Conservation (phyloP, 2,797 vertebrate genomes). For the Labroides dimidiatus region DNA sequence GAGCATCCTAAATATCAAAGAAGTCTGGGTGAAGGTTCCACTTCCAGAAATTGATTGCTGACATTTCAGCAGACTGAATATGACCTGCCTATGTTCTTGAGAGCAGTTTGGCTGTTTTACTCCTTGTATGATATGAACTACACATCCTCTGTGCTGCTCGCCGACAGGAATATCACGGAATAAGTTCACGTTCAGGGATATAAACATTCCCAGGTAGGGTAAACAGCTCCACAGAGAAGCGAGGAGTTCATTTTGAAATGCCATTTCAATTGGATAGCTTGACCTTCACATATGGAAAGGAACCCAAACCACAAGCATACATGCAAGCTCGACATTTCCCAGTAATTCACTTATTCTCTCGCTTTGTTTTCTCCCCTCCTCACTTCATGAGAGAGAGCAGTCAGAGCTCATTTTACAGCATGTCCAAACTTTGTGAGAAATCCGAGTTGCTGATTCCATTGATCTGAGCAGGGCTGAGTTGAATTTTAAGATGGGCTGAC, state of each 20-base stretch:
- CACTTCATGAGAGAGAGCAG: slow-evolving; percentile 40
- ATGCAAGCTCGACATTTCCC: slow-evolving; percentile 42
- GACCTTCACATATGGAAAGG: slow-evolving; percentile 46
- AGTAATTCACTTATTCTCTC: slow-evolving; percentile 39
- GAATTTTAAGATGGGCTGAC: slow-evolving; percentile 62
- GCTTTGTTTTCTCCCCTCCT: slow-evolving; percentile 22
- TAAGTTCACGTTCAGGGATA: slow-evolving; percentile 70
- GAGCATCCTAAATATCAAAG: slow-evolving; percentile 8
- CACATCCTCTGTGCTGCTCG: slow-evolving; percentile 52
- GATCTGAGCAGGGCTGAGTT: slow-evolving; percentile 60
- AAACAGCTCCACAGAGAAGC: slow-evolving; percentile 51
- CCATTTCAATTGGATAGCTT: slow-evolving; percentile 32
- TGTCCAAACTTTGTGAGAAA: slow-evolving; percentile 69
- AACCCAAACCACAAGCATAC: slow-evolving; percentile 42
- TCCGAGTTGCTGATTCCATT: slow-evolving; percentile 60
- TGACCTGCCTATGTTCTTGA: slow-evolving; percentile 29
- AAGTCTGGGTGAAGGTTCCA: background rate
- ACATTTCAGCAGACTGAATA: slow-evolving; percentile 59
- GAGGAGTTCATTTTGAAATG: slow-evolving; percentile 41
- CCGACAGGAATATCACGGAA: slow-evolving; percentile 63
- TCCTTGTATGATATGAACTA: slow-evolving; percentile 46
- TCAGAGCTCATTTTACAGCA: slow-evolving; percentile 38
- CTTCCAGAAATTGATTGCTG: slow-evolving; percentile 40
- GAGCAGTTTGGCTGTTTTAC: slow-evolving; percentile 19
- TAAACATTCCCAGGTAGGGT: slow-evolving; percentile 62